Evolutionary conservation across 2,888 invertebrate genomes (phyloP).

Genomic region (Autographa gamma): DNA sequence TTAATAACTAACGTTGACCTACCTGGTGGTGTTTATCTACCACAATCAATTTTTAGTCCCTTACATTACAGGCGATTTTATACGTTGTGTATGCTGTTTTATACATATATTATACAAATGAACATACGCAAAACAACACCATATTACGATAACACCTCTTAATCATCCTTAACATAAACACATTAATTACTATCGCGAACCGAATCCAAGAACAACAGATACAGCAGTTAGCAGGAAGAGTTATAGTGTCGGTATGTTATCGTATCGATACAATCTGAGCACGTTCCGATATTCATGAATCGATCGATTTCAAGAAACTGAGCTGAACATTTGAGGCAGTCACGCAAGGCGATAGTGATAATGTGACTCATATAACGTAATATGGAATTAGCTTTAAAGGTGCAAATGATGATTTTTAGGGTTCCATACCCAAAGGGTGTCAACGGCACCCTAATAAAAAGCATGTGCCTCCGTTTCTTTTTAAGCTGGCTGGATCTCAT

Average conservation of each 20-base stretch:
- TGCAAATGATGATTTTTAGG: neutral
- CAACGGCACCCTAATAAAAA: too few species aligned
- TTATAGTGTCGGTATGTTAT: conserved; percentile 7
- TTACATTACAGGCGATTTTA: too few species aligned
- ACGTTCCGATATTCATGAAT: conserved; percentile 8
- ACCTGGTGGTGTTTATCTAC: too few species aligned
- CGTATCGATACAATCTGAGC: conserved; percentile 11
- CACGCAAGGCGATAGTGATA: conserved; percentile 17
- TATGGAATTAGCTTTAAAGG: neutral
- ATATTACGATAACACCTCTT: neutral
- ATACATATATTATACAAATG: too few species aligned
- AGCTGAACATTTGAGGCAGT: neutral
- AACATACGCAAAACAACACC: conserved; percentile 26
- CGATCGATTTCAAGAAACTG: conserved; percentile 19
- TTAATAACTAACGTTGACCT: too few species aligned
- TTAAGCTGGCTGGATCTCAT: too few species aligned
- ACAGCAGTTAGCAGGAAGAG: conserved; percentile 3
- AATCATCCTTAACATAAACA: neutral
- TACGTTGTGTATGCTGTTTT: too few species aligned
- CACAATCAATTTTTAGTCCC: too few species aligned
- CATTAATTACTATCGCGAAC: neutral
- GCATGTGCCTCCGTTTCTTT: too few species aligned
- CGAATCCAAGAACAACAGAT: conserved; percentile 1
- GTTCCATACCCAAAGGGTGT: too few species aligned
- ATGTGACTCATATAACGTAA: neutral